Evolutionary conservation across 2,113 vertebrate genomes (phyloP), one percentile per base, ranked within the genome.

Genomic region (Myocastor coypus): DNA sequence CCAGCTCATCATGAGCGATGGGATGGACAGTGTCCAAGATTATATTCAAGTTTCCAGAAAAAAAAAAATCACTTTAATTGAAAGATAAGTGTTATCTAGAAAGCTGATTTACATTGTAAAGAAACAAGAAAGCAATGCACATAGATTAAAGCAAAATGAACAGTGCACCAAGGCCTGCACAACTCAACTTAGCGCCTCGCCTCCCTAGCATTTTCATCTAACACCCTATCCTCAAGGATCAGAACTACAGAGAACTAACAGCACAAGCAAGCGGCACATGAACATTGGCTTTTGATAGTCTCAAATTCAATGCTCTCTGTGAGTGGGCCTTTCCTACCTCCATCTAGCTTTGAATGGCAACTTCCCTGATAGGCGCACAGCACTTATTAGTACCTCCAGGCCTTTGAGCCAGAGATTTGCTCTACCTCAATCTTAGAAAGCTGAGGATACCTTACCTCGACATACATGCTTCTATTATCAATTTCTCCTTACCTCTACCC

Each of bases 131-230:
- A 86, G 7, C 6, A 13, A 34, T 10, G 2, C 11, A 22, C 7
- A 28, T 3, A 42, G 28, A 7, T n/a, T 83, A 28, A 37, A 88
- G n/a, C 1, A 83, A 28, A 42, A 69, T 13, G 14, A 77, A 57
- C n/a, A n/a, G n/a, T n/a, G n/a, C n/a, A n/a, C 50, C 1, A 30
- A 40, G 26, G 1, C 20, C 19, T 2, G 5, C 4, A 22, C 2
- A 7, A 37, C 6, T 14, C 3, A 59, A 17, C 5, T 57, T 57
- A 24, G 28, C 64, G 24, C 14, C 42, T n/a, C 4, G 6, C 42
- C 57, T 77, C 66, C 20, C 73, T 32, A 89, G 64, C 57, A 22
- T 40, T 9, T 32, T 64, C 28, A 52, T 30, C 68, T 52, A 84
- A n/a, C 2, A 13, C 5, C 7, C 3, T 13, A 4, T 59, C 50